Evolutionary conservation across 2,797 vertebrate species (phyloP), one percentile per base, ranked within the genome.

Genomic region (Gobio occitaniae): DNA sequence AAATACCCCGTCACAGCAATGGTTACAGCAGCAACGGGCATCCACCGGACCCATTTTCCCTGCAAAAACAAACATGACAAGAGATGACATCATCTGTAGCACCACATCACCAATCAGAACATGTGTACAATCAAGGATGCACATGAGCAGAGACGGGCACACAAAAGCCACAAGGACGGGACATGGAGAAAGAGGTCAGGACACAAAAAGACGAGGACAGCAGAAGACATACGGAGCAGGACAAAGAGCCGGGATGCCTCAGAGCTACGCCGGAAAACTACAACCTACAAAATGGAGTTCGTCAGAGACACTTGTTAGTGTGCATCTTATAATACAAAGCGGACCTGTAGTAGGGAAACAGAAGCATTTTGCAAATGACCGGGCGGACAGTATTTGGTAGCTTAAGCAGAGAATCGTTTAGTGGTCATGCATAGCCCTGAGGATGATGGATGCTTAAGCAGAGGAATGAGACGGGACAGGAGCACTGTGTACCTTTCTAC

Each of bases 401-500:
- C 78, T 84, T 84, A 80, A 80, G 71, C 38, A 86, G 59, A 84
- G 38, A 44, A 16, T 25, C 1, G 50, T 82, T 80, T 63, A 68
- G 25, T 74, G 84, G 83, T 90, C 93, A 93, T 94, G 94, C 94
- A 83, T 59, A 86, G 84, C 56, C 82, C 89, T 71, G 56, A 86
- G 32, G 68, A 82, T 66, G 87, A 82, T 38, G 25, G 79, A 87
- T 21, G 80, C 83, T 93, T 92, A 93, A 90, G 86, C 70, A 75
- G 66, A 85, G 72, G 69, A 78, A 87, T 41, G 82, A 80, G 92
- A 96, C 94, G 93, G 94, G 94, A 97, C 95, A 96, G 95, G 95
- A 96, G 94, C 96, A 95, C 95, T 95, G 91, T 97, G 97, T 99
- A 99, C 98, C 98, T 99, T 97, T 96, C 98, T 99, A 99, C 98